Conservation (phyloP, 2,797 vertebrate species). For the Kryptolebias ocellatus region DNA sequence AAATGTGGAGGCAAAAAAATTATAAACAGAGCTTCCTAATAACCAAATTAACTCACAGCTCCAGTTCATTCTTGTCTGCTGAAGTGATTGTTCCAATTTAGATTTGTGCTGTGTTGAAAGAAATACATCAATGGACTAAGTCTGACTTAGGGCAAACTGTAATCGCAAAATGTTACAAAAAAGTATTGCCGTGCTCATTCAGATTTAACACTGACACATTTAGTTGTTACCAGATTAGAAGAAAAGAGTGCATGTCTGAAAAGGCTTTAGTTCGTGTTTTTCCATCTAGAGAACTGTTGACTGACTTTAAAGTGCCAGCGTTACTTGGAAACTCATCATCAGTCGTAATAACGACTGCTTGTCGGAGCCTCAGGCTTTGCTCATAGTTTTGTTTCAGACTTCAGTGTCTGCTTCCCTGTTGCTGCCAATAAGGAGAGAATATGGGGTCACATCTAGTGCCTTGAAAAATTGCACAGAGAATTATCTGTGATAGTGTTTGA, state of each 20-base stretch:
- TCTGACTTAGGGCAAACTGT: neutral
- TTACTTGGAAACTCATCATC: neutral
- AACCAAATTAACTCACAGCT: too few relatives aligned
- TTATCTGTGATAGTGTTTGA: too few relatives aligned
- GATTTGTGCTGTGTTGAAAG: neutral
- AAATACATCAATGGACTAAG: neutral
- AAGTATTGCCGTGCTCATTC: neutral
- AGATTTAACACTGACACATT: neutral
- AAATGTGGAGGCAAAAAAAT: neutral
- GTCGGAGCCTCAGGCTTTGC: neutral
- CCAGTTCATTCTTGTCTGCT: too few relatives aligned
- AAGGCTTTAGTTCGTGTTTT: neutral
- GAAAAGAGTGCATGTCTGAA: neutral
- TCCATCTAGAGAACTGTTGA: neutral
- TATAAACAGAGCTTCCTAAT: too few relatives aligned
- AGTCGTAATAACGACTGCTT: neutral
- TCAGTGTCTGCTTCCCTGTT: neutral
- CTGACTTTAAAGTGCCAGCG: neutral
- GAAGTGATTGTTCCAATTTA: too few relatives aligned
- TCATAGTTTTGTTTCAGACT: neutral
- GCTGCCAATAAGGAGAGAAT: neutral
- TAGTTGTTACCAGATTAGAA: neutral
- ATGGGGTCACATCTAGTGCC: too few relatives aligned
- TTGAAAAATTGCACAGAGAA: too few relatives aligned
- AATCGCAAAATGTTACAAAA: neutral